Percentiles rank a stretch among this genome's conserved stretches.
These are phyloP conservation scores for Acanthochromis polyacanthus DNA, from an alignment of 2,113 vertebrate genomes.

Conservation along the genomic window DNA sequence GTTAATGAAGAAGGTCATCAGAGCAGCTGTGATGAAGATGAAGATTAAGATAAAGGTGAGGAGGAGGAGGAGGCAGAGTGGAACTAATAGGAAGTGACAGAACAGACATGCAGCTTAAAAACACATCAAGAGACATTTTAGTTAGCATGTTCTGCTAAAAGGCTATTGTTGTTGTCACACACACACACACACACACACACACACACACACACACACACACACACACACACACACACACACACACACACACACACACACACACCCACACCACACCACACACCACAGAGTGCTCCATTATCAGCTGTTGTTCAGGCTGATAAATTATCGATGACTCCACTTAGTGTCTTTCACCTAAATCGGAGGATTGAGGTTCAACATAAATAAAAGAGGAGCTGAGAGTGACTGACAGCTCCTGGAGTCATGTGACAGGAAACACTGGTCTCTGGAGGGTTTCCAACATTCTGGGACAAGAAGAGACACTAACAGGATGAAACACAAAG, in stretches of 20 bases:
- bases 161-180: constrained; percentile 37
- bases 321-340: constrained; percentile 50
- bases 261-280: no score
- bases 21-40: no score
- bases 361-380: constrained; percentile 39
- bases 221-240: constrained; percentile 33
- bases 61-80: not conserved
- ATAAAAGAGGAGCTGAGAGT: constrained; percentile 41
- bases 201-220: constrained; percentile 36
- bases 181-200: constrained; percentile 14
- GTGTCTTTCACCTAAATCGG: constrained; percentile 49
- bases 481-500: no score
- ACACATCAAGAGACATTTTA: constrained; percentile 34
- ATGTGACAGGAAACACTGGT: constrained; percentile 16
- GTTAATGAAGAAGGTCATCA: no score
- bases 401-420: constrained; percentile 22
- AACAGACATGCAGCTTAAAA: constrained; percentile 27
- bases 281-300: constrained; percentile 43
- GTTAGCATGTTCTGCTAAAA: constrained; percentile 63
- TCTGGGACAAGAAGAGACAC: no score
- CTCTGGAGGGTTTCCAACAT: no score
- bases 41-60: no score
- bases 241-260: constrained; percentile 38
- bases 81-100: constrained; percentile 51
- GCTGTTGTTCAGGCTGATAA: constrained; percentile 20